phyloP scores from a whole-genome alignment of 2,113 vertebrate species.

The Gila orcuttii region DNA sequence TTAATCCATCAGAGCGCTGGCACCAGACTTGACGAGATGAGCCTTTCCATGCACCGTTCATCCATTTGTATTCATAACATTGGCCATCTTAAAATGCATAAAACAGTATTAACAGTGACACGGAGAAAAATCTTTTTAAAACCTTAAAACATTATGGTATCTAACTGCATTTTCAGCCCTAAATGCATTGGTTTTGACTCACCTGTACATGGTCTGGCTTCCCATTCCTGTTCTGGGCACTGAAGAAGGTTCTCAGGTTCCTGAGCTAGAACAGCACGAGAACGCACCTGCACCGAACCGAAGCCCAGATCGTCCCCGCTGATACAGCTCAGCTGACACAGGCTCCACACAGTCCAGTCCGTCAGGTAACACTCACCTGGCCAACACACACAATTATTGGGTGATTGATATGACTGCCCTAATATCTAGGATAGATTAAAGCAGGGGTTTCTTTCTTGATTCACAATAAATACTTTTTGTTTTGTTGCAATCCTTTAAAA shows the following conservation, averaged over 20 bases:
- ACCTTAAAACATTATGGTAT: background rate
- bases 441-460: no score
- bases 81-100: constrained; percentile 79
- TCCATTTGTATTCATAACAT: constrained; percentile 95
- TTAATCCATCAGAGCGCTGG: constrained; percentile 93
- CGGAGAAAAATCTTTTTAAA: background rate
- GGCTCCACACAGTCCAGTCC: constrained; percentile 93
- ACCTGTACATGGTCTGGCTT: constrained; percentile 90
- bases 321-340: constrained; percentile 91
- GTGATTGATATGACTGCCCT: background rate
- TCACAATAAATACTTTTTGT: no score
- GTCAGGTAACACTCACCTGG: constrained; percentile 96
- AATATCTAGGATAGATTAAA: background rate
- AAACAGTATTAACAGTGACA: background rate
- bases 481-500: background rate
- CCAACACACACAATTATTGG: constrained; percentile 16
- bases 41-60: constrained; percentile 85
- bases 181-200: constrained; percentile 53
- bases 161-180: background rate
- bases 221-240: constrained; percentile 91
- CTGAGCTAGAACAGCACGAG: constrained; percentile 88
- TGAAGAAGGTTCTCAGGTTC: constrained; percentile 91
- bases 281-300: constrained; percentile 91
- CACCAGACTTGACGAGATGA: constrained; percentile 94
- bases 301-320: constrained; percentile 89